These are phyloP conservation scores for Acleris holmiana DNA, from an alignment of 2,888 invertebrate genomes.

Conservation along the genomic window DNA sequence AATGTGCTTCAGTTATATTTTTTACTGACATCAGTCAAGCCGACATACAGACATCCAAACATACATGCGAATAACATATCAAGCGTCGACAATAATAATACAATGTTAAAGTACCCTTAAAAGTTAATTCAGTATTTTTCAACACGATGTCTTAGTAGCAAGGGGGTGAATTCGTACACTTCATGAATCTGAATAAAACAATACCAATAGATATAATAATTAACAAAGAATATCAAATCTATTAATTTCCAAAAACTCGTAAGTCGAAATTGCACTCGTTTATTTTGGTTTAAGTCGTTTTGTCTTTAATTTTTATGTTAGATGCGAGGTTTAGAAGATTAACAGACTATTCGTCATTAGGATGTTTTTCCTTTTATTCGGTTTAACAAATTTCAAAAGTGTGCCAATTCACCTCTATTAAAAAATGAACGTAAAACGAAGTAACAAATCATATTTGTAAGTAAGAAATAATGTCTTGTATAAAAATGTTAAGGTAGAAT, in stretches of 20 bases:
- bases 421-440: background rate
- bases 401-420: background rate
- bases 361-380: too few relatives aligned
- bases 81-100: constrained; percentile 43
- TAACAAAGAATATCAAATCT: too few relatives aligned
- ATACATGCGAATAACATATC: constrained; percentile 52
- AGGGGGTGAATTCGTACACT: background rate
- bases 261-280: too few relatives aligned
- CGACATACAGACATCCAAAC: constrained; percentile 56
- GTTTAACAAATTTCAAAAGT: background rate
- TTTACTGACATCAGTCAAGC: constrained; percentile 61
- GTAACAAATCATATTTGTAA: constrained; percentile 3
- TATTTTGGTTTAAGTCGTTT: too few relatives aligned
- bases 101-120: constrained; percentile 11
- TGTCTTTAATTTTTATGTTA: too few relatives aligned
- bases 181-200: background rate
- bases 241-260: too few relatives aligned
- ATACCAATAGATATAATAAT: too few relatives aligned
- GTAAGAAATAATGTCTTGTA: too few relatives aligned
- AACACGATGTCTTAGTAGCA: background rate
- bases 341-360: too few relatives aligned
- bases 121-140: constrained; percentile 11
- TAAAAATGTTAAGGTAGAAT: too few relatives aligned
- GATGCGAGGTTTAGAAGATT: too few relatives aligned
- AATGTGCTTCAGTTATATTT: constrained; percentile 66